Percentiles rank a stretch among this genome's conserved stretches.
Evolutionary conservation across 2,888 invertebrate species (phyloP).

Genomic region (Bombylius discolor): DNA sequence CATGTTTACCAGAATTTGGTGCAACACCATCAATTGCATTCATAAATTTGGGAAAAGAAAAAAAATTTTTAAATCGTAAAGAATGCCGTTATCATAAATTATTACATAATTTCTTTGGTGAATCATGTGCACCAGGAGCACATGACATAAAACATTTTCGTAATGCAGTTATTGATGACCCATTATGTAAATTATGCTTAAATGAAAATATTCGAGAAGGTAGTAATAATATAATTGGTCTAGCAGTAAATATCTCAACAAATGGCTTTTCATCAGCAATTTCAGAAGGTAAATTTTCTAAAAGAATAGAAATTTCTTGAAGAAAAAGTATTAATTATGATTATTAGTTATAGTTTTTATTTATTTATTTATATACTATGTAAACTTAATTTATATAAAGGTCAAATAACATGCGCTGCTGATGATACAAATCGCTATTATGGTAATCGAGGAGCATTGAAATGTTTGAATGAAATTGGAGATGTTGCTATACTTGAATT

Average conservation of each 20-base stretch:
- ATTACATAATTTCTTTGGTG: slow-evolving; percentile 43
- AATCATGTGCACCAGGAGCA: slow-evolving; percentile 51
- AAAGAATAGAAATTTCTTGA: background rate
- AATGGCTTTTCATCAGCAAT: background rate
- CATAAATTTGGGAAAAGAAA: slow-evolving; percentile 41
- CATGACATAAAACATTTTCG: slow-evolving; percentile 37
- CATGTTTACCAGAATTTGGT: slow-evolving; percentile 55
- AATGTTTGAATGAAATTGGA: slow-evolving; percentile 41
- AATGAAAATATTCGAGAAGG: background rate
- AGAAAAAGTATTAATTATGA: background rate
- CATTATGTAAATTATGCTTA: slow-evolving; percentile 26
- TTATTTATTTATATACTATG: background rate
- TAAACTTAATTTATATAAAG: background rate
- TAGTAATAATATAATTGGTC: background rate
- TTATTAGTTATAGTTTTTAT: background rate
- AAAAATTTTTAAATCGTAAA: slow-evolving; percentile 32
- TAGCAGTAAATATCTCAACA: background rate
- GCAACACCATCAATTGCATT: slow-evolving; percentile 53
- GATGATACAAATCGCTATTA: slow-evolving; percentile 42
- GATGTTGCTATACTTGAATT: slow-evolving; percentile 49
- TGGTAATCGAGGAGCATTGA: slow-evolving; percentile 47
- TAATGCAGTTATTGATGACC: slow-evolving; percentile 14
- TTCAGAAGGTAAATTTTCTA: background rate
- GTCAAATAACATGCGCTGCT: slow-evolving; percentile 38
- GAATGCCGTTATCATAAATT: slow-evolving; percentile 46